Evolutionary conservation across 2,113 vertebrate genomes (phyloP), one percentile per base, ranked within the genome.

Genomic region (Notothenia coriiceps): DNA sequence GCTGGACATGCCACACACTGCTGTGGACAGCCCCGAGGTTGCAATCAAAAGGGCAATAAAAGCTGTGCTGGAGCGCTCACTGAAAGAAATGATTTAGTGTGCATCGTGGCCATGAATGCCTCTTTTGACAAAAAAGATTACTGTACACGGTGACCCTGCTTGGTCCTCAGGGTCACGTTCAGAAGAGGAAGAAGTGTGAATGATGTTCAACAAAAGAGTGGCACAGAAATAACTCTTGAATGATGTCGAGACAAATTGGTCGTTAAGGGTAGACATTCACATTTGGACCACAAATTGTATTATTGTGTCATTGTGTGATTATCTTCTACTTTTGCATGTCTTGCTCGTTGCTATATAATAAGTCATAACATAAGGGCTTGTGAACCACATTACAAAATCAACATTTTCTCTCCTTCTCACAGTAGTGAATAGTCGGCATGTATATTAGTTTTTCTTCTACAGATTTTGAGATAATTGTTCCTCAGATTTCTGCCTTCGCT

Each of bases 11-110:
- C 43, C 63, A 69, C 54, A 57, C 59, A 57, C 68, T 0, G 18
- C 61, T 52, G 73, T 77, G 77, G 62, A 78, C 52, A 20, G 77
- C 57, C 75, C 74, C 0, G 60, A 74, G 69, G 82, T 89, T 47
- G 55, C 2, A 6, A 56, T 87, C 47, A 59, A 77, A 56, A 75
- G 77, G 68, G 81, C 73, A 86, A 72, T 88, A 88, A 89, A 89
- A 87, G 79, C 78, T 59, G 57, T 9, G 35, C 35, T 8, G 10
- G 61, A 70, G 68, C 84, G 9, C 61, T 77, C 64, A 47, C 51
- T 25, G 46, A 74, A 65, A 81, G 50, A 87, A 81, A 84, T 80
- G 74, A 84, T 82, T 75, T 8, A 80, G 68, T 83, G 86, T 80
- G 69, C 74, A 40, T 65, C 52, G 46, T 0, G 2, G 79, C 52